Evolutionary conservation across 2,797 vertebrate species (phyloP), one percentile per base, ranked within the genome.

Genomic region (Huso huso): DNA sequence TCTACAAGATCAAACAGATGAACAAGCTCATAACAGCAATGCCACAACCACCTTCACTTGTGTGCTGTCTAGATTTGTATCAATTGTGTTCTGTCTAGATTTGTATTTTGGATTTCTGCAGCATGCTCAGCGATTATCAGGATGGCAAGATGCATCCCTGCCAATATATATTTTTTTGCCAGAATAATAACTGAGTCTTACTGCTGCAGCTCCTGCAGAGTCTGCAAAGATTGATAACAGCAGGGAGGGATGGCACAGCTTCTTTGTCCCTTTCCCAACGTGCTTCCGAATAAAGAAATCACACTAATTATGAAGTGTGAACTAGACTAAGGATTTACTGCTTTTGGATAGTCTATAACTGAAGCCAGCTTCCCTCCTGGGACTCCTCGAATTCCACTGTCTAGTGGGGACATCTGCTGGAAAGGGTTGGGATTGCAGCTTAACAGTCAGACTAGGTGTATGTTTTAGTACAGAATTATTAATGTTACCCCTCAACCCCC

Each of bases 361-460:
- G 62, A 62, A 63, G 55, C 50, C 52, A 6, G 68, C 70, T 65
- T 15, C 61, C 64, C 69, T 70, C 37, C 57, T 57, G 7, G 18
- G 52, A 60, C 15, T 8, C 12, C 51, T 61, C 8, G 55, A 12
- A 10, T 37, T 66, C 62, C 62, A 11, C 49, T n/a, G 51, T 48
- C 51, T 53, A 59, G 72, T 67, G 73, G 73, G 64, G 52, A 69
- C 76, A 72, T 63, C 71, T 12, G 62, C 64, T 63, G 76, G 70
- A 65, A 48, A 11, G 37, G 13, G 0, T 8, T 7, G 49, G 37
- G 10, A 51, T 18, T 11, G 10, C 58, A 5, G 9, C 53, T 49
- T 1, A 8, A 37, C 1, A 8, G 6, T 49, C 48, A 49, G 12
- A 66, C 18, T 57, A 9, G n/a, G 11, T 6, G 4, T 37, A 37